Percentiles rank a stretch among this genome's conserved stretches.
Evolutionary conservation across 2,797 vertebrate species (phyloP).

Genomic region (Moxostoma hubbsi): DNA sequence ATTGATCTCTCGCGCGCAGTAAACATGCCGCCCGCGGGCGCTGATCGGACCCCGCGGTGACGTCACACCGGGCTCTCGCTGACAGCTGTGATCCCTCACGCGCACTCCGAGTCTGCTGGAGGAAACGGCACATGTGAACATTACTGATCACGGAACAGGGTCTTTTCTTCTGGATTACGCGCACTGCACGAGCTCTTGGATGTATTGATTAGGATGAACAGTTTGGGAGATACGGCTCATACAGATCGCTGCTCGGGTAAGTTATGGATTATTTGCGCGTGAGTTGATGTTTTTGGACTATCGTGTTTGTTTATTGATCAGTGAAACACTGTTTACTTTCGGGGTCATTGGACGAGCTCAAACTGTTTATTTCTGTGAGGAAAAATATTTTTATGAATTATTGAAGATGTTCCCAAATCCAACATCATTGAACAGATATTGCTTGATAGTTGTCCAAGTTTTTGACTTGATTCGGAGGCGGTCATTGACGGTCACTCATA

Average conservation of each 20-base stretch:
- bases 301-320: too few species aligned
- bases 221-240: background rate
- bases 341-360: too few species aligned
- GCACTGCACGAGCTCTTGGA: background rate
- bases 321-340: too few species aligned
- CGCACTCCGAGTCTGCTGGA: background rate
- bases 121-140: background rate
- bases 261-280: background rate
- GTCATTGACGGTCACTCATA: too few species aligned
- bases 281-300: too few species aligned
- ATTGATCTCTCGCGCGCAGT: slow-evolving; percentile 18
- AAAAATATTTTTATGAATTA: too few species aligned
- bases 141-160: too few species aligned
- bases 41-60: slow-evolving; percentile 1
- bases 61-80: slow-evolving; percentile 35
- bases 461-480: too few species aligned
- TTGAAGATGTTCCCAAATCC: too few species aligned
- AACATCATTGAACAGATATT: too few species aligned
- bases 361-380: too few species aligned
- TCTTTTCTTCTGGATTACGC: background rate
- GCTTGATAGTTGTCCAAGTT: too few species aligned
- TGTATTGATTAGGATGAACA: background rate
- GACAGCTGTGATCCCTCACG: background rate
- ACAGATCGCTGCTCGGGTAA: background rate
- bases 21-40: background rate